Percentiles rank a stretch among this genome's conserved stretches.
These are phyloP conservation scores for Picus viridis DNA, from an alignment of 2,797 vertebrate species.

Conservation along the genomic window DNA sequence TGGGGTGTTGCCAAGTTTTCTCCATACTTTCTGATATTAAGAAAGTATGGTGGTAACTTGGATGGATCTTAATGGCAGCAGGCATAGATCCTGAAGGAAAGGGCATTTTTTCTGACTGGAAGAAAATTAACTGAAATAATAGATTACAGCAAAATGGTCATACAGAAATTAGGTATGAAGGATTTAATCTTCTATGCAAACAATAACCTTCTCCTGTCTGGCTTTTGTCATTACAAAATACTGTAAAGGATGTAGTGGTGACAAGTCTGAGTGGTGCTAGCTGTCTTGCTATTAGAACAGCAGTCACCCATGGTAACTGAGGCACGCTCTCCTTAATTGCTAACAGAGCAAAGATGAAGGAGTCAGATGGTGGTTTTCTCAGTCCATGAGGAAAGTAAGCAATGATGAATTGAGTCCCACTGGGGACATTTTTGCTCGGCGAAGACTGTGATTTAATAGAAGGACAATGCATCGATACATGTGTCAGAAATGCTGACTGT, in stretches of 20 bases:
- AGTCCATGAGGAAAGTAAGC: rapidly evolving
- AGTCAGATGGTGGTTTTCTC: not conserved
- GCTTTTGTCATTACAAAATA: not conserved
- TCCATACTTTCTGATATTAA: not conserved
- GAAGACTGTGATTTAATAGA: not conserved
- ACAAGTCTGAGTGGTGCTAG: not conserved
- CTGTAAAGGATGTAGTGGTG: not conserved
- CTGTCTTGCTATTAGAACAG: not conserved
- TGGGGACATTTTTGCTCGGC: not conserved
- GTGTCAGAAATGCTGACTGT: not conserved
- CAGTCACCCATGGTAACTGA: not conserved
- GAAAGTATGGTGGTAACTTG: not conserved
- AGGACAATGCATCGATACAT: not conserved
- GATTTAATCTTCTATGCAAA: not conserved
- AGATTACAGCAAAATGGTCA: not conserved
- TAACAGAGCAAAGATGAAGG: not conserved
- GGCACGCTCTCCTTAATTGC: not conserved
- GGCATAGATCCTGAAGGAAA: not conserved
- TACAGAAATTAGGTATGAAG: not conserved
- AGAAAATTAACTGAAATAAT: not conserved
- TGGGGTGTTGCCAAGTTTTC: not conserved
- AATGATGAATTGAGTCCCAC: not conserved
- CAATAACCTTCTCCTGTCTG: not conserved
- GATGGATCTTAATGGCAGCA: not conserved
- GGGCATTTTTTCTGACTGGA: not conserved